Evolutionary conservation across 2,888 invertebrate species (phyloP).

Genomic region (Mimas tiliae): DNA sequence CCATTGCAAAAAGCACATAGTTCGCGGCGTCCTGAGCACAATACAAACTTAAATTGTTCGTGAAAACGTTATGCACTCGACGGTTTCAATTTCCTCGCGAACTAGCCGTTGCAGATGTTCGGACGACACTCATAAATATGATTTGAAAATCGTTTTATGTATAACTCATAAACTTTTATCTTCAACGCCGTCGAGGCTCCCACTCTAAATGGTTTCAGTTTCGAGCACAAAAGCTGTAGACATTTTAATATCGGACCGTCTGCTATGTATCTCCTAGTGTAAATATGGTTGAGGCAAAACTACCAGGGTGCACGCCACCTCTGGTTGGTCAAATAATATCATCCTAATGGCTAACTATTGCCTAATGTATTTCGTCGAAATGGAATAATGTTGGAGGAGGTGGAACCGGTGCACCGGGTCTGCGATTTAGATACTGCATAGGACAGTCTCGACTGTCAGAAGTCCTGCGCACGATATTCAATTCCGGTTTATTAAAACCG

Average conservation of each 20-base stretch:
- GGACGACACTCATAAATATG: conserved; percentile 80
- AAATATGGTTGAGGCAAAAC: conserved; percentile 75
- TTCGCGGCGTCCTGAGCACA: conserved; percentile 67
- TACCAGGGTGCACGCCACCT: conserved; percentile 76
- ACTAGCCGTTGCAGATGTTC: conserved; percentile 79
- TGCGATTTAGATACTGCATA: conserved; percentile 71
- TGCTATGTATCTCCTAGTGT: conserved; percentile 72
- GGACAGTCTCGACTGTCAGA: conserved; percentile 56
- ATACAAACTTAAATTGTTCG: conserved; percentile 82
- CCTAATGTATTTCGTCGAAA: conserved; percentile 79
- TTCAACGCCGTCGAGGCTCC: conserved; percentile 64
- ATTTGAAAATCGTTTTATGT: conserved; percentile 84
- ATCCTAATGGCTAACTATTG: conserved; percentile 79
- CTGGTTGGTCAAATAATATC: conserved; percentile 80
- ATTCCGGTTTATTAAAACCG: conserved; percentile 68
- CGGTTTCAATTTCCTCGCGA: conserved; percentile 82
- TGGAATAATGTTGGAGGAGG: conserved; percentile 66
- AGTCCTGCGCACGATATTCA: conserved; percentile 58
- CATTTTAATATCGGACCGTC: conserved; percentile 79
- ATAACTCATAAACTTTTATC: conserved; percentile 84
- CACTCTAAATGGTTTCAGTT: conserved; percentile 72
- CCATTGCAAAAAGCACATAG: conserved; percentile 74
- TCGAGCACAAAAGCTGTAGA: conserved; percentile 78
- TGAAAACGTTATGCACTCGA: conserved; percentile 79
- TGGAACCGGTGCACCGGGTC: conserved; percentile 60